These are phyloP conservation scores for Chaetorhynchus papuensis DNA, from an alignment of 2,113 vertebrate species.

Conservation along the genomic window DNA sequence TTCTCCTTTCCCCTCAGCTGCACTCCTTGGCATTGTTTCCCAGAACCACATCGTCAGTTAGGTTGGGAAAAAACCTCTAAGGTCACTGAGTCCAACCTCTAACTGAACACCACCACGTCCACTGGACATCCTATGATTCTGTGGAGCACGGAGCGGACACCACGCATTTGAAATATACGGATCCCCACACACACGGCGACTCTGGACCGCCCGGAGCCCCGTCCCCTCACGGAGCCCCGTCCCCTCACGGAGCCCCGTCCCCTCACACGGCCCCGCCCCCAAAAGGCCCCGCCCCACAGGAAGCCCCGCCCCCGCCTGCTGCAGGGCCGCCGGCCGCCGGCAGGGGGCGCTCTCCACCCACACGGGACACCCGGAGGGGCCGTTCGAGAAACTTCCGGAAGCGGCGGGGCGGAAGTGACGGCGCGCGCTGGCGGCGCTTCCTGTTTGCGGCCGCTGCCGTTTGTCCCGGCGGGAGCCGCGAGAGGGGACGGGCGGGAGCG, in stretches of 20 bases:
- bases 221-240: neutral
- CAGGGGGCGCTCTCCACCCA: neutral
- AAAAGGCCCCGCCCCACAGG: too few relatives aligned
- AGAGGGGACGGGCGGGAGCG: neutral
- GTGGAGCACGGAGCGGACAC: fast-evolving
- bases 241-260: too few relatives aligned
- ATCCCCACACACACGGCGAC: fast-evolving
- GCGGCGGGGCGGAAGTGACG: neutral
- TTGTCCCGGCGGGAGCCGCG: neutral
- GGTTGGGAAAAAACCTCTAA: neutral
- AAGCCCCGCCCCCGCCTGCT: neutral
- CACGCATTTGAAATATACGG: fast-evolving
- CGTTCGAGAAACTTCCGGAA: neutral
- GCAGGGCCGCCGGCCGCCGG: neutral
- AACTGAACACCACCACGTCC: too few relatives aligned
- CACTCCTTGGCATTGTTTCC: neutral
- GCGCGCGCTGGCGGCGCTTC: neutral
- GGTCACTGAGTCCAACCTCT: neutral
- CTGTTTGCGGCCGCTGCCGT: neutral
- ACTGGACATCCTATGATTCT: fast-evolving
- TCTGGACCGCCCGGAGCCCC: fast-evolving
- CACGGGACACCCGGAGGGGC: neutral
- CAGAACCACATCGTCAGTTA: fast-evolving
- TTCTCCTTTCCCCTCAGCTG: neutral
- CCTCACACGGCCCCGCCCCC: too few relatives aligned